Percentiles rank a stretch among this genome's conserved stretches.
phyloP scores from a whole-genome alignment of 1,140 invertebrate genomes.

The Yoshiicerus persimilis region DNA sequence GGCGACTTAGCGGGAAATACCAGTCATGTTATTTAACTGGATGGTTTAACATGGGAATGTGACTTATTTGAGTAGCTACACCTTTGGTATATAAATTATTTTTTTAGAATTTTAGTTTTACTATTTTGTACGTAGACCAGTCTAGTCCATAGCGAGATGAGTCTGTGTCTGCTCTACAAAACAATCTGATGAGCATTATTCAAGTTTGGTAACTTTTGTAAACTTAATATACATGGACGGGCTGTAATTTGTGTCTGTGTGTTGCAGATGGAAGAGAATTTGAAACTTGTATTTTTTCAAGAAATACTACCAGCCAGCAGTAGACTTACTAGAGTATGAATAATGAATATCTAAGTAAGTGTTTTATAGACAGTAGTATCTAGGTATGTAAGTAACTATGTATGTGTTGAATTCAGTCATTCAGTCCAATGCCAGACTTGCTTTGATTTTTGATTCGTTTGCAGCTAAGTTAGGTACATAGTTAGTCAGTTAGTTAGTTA shows the following conservation, averaged over 20 bases:
- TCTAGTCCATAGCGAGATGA: background rate
- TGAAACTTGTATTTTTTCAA: background rate
- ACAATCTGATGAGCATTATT: background rate
- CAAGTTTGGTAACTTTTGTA: conserved; percentile 8
- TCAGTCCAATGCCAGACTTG: background rate
- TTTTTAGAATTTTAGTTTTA: background rate
- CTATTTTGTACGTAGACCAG: background rate
- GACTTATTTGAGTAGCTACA: background rate
- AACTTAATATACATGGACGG: background rate
- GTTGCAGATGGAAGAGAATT: background rate
- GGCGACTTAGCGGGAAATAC: too few relatives aligned
- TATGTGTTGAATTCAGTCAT: background rate
- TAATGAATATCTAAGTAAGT: background rate
- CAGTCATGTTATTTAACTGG: too few relatives aligned
- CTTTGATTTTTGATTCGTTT: background rate
- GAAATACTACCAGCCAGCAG: too few relatives aligned
- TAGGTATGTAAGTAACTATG: too few relatives aligned
- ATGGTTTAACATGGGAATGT: too few relatives aligned
- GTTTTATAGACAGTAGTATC: too few relatives aligned
- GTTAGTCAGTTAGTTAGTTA: conserved; percentile 2
- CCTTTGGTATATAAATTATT: too few relatives aligned
- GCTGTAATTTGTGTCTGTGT: too few relatives aligned
- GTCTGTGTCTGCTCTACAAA: background rate
- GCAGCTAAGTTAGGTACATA: background rate
- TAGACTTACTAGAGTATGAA: background rate